Conservation (phyloP, 2,113 vertebrate species). For the Caloenas nicobarica region DNA sequence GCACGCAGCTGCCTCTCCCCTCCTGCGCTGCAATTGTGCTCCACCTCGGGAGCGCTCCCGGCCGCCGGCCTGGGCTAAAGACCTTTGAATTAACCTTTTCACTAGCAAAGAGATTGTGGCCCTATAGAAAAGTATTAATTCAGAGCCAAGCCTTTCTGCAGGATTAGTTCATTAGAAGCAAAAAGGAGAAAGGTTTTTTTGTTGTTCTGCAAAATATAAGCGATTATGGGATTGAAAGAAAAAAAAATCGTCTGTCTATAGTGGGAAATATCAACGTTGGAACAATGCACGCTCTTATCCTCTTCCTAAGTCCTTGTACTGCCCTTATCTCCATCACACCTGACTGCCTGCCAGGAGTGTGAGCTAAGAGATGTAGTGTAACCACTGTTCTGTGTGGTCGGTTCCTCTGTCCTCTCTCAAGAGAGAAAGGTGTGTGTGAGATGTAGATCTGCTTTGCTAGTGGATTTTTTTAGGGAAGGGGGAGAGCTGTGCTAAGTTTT, state of each 20-base stretch:
- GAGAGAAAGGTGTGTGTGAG: background rate
- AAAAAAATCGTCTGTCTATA: background rate
- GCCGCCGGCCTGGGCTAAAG: background rate
- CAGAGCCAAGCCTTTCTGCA: constrained; percentile 37
- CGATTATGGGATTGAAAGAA: constrained; percentile 33
- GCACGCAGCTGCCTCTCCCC: constrained; percentile 23
- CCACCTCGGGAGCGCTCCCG: background rate
- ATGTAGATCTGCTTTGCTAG: background rate
- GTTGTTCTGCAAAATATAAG: constrained; percentile 38
- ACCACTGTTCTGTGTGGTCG: constrained; percentile 48
- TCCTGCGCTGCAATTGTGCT: constrained; percentile 12
- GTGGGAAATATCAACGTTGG: background rate
- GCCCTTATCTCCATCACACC: constrained; percentile 34
- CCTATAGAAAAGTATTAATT: constrained; percentile 59
- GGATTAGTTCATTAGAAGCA: constrained; percentile 41
- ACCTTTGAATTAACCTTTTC: constrained; percentile 46
- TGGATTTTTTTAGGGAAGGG: background rate
- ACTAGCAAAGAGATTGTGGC: background rate
- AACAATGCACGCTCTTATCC: constrained; percentile 27
- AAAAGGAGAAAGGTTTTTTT: constrained; percentile 53
- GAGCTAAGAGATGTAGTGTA: background rate
- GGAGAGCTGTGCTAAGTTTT: background rate
- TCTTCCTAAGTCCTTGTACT: background rate
- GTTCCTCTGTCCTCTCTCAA: background rate
- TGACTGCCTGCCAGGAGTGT: background rate